These are phyloP conservation scores for Antheraea assamensis DNA, from an alignment of 2,888 invertebrate genomes.

Conservation along the genomic window DNA sequence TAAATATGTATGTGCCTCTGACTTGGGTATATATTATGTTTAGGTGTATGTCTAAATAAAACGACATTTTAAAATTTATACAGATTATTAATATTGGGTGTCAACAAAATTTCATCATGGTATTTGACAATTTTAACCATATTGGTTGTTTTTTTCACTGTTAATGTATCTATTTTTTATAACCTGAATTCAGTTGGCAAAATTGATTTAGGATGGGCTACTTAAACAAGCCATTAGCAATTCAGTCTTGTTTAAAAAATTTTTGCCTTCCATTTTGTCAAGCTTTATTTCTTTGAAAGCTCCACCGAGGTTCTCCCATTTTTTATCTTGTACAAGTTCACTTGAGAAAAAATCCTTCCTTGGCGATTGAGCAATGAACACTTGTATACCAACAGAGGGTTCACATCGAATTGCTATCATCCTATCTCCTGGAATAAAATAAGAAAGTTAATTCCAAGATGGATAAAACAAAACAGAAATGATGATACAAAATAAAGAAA, in stretches of 20 bases:
- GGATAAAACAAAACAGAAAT: not conserved
- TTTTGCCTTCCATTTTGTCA: constrained; percentile 97
- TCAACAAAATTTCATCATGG: not conserved
- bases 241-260: constrained; percentile 98
- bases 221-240: constrained; percentile 95
- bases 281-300: constrained; percentile 94
- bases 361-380: constrained; percentile 94
- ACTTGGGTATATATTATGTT: constrained; percentile 2
- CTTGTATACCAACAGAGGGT: constrained; percentile 93
- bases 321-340: constrained; percentile 92
- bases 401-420: constrained; percentile 96
- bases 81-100: constrained; percentile 22
- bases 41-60: constrained; percentile 8
- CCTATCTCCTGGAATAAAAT: constrained; percentile 81
- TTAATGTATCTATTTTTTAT: not conserved
- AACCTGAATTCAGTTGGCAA: not conserved
- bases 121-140: not conserved
- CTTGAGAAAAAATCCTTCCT: constrained; percentile 94
- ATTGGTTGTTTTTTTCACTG: not conserved
- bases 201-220: constrained; percentile 82
- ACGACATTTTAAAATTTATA: constrained; percentile 35
- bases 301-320: constrained; percentile 97
- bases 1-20: not conserved
- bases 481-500: not conserved
- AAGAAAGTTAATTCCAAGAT: not conserved